These are phyloP conservation scores for Gymnoscelis rufifasciata DNA, from an alignment of 2,888 invertebrate genomes.

Conservation along the genomic window DNA sequence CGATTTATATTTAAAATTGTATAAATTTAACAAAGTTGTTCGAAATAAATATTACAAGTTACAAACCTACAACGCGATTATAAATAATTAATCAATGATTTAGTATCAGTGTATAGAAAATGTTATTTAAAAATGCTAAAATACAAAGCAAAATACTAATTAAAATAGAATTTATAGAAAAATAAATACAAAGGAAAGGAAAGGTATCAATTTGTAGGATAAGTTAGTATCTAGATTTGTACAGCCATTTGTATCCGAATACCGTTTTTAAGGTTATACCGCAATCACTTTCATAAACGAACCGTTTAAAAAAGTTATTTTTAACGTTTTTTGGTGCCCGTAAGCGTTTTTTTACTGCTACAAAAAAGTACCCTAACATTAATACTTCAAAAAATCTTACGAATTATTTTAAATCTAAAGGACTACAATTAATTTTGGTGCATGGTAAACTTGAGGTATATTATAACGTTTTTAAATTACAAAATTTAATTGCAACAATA, in stretches of 20 bases:
- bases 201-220: slow-evolving; percentile 44
- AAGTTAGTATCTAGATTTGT: slow-evolving; percentile 44
- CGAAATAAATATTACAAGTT: slow-evolving; percentile 57
- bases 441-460: slow-evolving; percentile 78
- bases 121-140: slow-evolving; percentile 56
- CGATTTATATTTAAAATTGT: slow-evolving; percentile 64
- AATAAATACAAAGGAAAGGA: slow-evolving; percentile 68
- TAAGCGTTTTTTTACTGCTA: slow-evolving; percentile 31
- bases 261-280: slow-evolving; percentile 11
- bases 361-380: slow-evolving; percentile 46
- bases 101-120: slow-evolving; percentile 33
- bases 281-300: not conserved
- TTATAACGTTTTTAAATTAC: slow-evolving; percentile 42
- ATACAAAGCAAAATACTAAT: slow-evolving; percentile 69
- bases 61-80: slow-evolving; percentile 51
- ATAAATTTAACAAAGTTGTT: slow-evolving; percentile 61
- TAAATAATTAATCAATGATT: slow-evolving; percentile 34
- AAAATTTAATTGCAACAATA: slow-evolving; percentile 21
- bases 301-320: slow-evolving; percentile 13
- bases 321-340: slow-evolving; percentile 20
- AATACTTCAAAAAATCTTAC: slow-evolving; percentile 58
- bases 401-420: slow-evolving; percentile 46
- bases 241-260: slow-evolving; percentile 22
- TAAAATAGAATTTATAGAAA: slow-evolving; percentile 61
- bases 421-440: slow-evolving; percentile 69